Conservation (phyloP, 2,797 vertebrate species). For the Schizopygopsis pylzovi region DNA sequence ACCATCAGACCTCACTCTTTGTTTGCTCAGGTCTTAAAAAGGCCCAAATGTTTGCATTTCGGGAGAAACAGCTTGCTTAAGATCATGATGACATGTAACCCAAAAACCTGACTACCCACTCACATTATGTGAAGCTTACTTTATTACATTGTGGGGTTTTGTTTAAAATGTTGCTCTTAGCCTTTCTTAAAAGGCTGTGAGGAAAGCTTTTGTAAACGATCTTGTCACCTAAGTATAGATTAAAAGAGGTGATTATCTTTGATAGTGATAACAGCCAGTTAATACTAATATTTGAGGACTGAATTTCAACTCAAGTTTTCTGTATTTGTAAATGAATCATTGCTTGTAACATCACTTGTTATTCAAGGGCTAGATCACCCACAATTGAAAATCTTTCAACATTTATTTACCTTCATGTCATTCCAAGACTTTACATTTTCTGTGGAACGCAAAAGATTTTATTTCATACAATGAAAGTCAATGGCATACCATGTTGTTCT, state of each 20-base stretch:
- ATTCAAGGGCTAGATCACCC: background rate
- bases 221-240: constrained; percentile 11
- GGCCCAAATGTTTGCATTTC: constrained; percentile 30
- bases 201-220: constrained; percentile 27
- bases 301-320: background rate
- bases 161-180: constrained; percentile 2
- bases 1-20: background rate
- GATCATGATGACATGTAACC: constrained; percentile 28
- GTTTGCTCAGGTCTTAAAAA: constrained; percentile 17
- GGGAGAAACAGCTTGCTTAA: constrained; percentile 19
- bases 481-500: background rate
- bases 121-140: constrained; percentile 13
- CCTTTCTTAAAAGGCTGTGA: constrained; percentile 16
- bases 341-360: background rate
- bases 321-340: background rate
- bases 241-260: constrained; percentile 16
- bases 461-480: background rate
- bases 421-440: background rate
- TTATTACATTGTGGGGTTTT: background rate
- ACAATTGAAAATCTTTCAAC: background rate
- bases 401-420: background rate
- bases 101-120: background rate
- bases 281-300: constrained; percentile 25
- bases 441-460: background rate
- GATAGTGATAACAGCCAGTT: background rate